Evolutionary conservation across 2,113 vertebrate genomes (phyloP).

Genomic region (Cephalopholis sonnerati): DNA sequence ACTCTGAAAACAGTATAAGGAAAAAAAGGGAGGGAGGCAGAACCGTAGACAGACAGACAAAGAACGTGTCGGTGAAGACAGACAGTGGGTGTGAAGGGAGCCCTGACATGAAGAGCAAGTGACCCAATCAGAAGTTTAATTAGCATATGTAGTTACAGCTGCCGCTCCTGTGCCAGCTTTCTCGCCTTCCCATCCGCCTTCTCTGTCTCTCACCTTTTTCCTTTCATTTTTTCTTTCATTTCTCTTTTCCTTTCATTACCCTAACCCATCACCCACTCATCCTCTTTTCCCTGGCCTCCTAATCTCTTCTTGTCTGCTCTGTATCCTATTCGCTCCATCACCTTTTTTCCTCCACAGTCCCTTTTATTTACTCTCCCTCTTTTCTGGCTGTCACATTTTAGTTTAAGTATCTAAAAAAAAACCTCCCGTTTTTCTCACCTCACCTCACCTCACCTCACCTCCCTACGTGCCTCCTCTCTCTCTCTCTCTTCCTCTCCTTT

Average conservation of each 20-base stretch:
- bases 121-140: conserved; percentile 77
- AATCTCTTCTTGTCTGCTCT: conserved; percentile 31
- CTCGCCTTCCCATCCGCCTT: conserved; percentile 20
- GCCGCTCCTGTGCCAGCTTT: conserved; percentile 31
- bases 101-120: conserved; percentile 65
- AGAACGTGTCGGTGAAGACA: conserved; percentile 6
- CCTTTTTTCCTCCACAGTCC: background rate
- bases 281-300: conserved; percentile 4
- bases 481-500: conserved; percentile 9
- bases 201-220: conserved; percentile 56
- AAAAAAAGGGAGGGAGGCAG: background rate
- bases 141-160: conserved; percentile 76
- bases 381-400: conserved; percentile 62
- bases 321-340: conserved; percentile 16
- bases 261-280: conserved; percentile 48
- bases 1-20: conserved; percentile 1
- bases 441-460: conserved; percentile 25
- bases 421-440: background rate
- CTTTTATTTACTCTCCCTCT: conserved; percentile 48
- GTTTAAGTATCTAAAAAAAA: conserved; percentile 36
- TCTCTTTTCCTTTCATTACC: conserved; percentile 49
- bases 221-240: too few relatives aligned
- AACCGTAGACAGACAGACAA: background rate
- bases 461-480: conserved; percentile 3
- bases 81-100: conserved; percentile 46